Evolutionary conservation across 2,797 vertebrate genomes (phyloP), one percentile per base, ranked within the genome.

Genomic region (Petrocephalus sullivani): DNA sequence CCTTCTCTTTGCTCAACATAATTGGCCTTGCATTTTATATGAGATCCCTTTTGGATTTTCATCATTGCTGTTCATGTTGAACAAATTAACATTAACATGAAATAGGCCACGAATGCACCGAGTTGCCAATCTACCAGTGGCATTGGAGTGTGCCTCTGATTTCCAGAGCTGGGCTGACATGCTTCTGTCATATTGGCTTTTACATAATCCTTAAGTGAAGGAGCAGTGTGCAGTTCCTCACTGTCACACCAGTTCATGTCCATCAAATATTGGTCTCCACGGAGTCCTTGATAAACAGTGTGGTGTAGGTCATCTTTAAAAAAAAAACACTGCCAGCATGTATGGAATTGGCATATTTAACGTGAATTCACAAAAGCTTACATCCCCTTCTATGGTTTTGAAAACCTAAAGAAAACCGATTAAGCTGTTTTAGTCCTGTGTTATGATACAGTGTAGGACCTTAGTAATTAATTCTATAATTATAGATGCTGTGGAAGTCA

Each of bases 171-270:
- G 33, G 58, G 60, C 49, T 56, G 84, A 85, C 49, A 28, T 85
- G 51, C 23, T 85, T 85, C 58, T 87, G 85, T 87, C 85, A 87
- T 64, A 58, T 37, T 86, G 84, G 21, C 58, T 86, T 86, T 57
- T 60, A 83, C 81, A 14, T 83, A 54, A 54, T 53, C n/a, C 81
- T 58, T 57, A 58, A 4, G 56, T 54, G 54, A 28, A 86, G 54
- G 84, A 86, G 37, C 10, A 58, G 8, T 19, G 21, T 33, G 23
- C 82, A 53, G 83, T 85, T 85, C 28, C 53, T 85, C 54, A 86
- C 84, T 86, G 56, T 86, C 84, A 58, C 33, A 28, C 58, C 33
- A 71, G 28, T 71, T 71, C 64, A 33, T 37, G 53, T 58, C 84
- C 16, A 37, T 58, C 28, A 86, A 37, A 58, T 54, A 54, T 54